Conservation (phyloP, 2,113 vertebrate genomes). For the Asarcornis scutulata region DNA sequence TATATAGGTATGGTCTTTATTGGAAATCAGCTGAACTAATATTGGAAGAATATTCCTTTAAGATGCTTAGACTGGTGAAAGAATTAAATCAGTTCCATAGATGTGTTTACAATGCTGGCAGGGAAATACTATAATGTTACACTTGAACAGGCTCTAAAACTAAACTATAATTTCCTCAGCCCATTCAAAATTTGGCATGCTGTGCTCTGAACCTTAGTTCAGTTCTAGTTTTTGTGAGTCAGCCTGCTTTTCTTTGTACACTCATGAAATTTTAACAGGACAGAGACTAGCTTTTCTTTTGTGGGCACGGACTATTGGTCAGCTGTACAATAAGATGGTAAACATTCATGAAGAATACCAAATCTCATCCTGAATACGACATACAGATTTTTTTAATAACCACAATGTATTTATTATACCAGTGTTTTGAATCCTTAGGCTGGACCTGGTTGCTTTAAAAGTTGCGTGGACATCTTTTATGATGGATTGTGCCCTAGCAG, state of each 20-base stretch:
- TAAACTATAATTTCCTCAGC: background rate
- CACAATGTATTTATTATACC: background rate
- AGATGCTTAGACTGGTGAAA: background rate
- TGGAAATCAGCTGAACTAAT: conserved; percentile 16
- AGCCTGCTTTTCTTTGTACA: background rate
- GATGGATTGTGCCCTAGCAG: background rate
- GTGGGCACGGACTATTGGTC: background rate
- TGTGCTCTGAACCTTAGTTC: background rate
- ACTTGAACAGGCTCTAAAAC: conserved; percentile 14
- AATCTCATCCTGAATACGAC: background rate
- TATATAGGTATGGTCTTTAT: background rate
- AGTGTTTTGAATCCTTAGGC: background rate
- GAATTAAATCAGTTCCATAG: background rate
- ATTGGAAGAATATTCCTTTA: background rate
- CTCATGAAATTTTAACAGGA: background rate
- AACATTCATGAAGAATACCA: background rate
- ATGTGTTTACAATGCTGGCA: conserved; percentile 12
- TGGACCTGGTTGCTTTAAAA: background rate
- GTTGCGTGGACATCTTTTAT: background rate
- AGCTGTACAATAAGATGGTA: background rate
- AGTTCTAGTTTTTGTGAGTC: background rate
- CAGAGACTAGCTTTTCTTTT: background rate
- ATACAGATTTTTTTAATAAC: background rate
- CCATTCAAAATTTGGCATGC: background rate
- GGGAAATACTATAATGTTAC: background rate